phyloP scores from a whole-genome alignment of 2,797 vertebrate genomes.

The Hypotaenidia okinawae region DNA sequence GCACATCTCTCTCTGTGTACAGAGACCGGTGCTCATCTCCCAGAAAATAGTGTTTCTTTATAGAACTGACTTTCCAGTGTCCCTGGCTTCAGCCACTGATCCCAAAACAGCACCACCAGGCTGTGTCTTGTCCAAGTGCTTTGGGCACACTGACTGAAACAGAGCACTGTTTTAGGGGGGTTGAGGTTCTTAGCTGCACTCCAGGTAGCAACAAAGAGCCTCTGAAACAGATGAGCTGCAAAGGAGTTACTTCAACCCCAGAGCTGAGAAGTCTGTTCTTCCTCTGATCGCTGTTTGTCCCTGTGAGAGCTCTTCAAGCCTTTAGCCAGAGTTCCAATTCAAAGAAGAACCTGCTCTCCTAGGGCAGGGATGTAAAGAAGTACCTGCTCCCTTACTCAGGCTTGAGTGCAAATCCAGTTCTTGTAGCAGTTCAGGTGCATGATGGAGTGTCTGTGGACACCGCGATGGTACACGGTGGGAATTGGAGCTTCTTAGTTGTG shows the following conservation, averaged over 20 bases:
- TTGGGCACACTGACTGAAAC: background rate
- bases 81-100: background rate
- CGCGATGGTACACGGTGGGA: fast-evolving
- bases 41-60: background rate
- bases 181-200: background rate
- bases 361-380: background rate
- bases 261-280: background rate
- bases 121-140: background rate
- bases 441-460: background rate
- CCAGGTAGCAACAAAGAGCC: background rate
- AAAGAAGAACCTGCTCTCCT: background rate
- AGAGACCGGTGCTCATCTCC: background rate
- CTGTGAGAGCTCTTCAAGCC: background rate
- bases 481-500: background rate
- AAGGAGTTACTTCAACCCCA: background rate
- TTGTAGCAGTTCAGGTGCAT: background rate
- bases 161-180: background rate
- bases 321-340: background rate
- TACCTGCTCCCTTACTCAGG: background rate
- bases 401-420: background rate
- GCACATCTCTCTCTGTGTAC: background rate
- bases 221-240: background rate
- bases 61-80: background rate
- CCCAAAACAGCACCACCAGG: background rate
- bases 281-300: background rate